Conservation (phyloP, 2,797 vertebrate genomes). For the Sciaenops ocellatus region DNA sequence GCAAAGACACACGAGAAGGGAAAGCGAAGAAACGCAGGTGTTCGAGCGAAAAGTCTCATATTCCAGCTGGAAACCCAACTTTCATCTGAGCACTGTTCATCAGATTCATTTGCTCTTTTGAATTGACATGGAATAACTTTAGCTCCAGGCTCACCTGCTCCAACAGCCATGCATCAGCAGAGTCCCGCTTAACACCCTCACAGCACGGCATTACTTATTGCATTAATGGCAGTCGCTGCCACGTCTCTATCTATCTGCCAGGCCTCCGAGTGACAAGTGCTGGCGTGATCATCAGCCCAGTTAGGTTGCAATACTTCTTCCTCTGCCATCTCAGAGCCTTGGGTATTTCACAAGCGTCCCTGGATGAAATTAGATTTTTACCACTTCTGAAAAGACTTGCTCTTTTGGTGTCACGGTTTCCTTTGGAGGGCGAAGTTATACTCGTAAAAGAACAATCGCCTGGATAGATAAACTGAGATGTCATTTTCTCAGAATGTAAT, state of each 20-base stretch:
- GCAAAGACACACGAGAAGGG: not conserved
- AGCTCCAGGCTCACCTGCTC: conserved; percentile 70
- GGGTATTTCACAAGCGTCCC: conserved; percentile 62
- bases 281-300: conserved; percentile 68
- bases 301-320: conserved; percentile 69
- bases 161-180: conserved; percentile 56
- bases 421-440: conserved; percentile 25
- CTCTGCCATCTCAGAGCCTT: conserved; percentile 66
- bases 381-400: conserved; percentile 68
- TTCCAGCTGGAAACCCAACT: conserved; percentile 44
- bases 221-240: conserved; percentile 65
- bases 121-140: conserved; percentile 73
- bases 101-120: conserved; percentile 63
- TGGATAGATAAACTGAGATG: conserved; percentile 52
- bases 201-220: conserved; percentile 69
- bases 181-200: conserved; percentile 62
- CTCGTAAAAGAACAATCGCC: conserved; percentile 39
- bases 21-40: conserved; percentile 44
- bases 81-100: conserved; percentile 49
- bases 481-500: conserved; percentile 57
- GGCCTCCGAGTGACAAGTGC: conserved; percentile 71
- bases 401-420: conserved; percentile 47
- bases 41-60: conserved; percentile 23
- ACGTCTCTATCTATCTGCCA: conserved; percentile 74
- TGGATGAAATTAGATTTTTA: conserved; percentile 76